Conservation (phyloP, 2,113 vertebrate genomes). For the Stictonetta naevosa region DNA sequence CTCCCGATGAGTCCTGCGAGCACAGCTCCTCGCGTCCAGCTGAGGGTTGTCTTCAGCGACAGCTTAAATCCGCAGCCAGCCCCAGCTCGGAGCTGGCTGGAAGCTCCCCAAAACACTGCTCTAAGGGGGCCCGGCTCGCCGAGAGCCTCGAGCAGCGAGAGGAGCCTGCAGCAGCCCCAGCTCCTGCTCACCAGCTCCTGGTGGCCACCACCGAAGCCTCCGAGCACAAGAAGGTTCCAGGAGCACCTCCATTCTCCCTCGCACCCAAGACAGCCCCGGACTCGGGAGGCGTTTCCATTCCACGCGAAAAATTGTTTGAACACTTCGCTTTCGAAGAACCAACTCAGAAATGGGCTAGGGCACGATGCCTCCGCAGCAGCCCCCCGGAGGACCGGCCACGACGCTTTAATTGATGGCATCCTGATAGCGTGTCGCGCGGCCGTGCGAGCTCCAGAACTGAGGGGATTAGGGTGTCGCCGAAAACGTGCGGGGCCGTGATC, state of each 20-base stretch:
- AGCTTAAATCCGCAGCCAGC: neutral
- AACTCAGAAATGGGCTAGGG: neutral
- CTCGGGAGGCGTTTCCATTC: accelerated
- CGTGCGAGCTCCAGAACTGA: accelerated
- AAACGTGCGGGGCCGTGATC: accelerated
- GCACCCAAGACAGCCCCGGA: neutral
- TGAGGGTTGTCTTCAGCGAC: neutral
- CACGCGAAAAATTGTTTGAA: accelerated
- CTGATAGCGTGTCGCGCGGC: accelerated
- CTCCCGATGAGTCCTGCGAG: neutral
- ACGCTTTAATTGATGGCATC: neutral
- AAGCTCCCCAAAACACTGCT: neutral
- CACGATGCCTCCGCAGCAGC: accelerated
- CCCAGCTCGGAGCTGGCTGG: neutral
- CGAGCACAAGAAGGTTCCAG: accelerated
- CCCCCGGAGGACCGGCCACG: neutral
- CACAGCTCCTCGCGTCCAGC: neutral
- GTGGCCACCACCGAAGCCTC: neutral
- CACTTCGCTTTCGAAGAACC: neutral
- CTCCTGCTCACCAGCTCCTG: neutral
- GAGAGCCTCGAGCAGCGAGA: accelerated
- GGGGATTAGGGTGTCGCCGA: neutral
- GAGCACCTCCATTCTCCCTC: neutral
- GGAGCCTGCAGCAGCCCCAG: neutral
- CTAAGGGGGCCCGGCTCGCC: accelerated